phyloP scores from a whole-genome alignment of 2,797 vertebrate species.

The Otus scops region DNA sequence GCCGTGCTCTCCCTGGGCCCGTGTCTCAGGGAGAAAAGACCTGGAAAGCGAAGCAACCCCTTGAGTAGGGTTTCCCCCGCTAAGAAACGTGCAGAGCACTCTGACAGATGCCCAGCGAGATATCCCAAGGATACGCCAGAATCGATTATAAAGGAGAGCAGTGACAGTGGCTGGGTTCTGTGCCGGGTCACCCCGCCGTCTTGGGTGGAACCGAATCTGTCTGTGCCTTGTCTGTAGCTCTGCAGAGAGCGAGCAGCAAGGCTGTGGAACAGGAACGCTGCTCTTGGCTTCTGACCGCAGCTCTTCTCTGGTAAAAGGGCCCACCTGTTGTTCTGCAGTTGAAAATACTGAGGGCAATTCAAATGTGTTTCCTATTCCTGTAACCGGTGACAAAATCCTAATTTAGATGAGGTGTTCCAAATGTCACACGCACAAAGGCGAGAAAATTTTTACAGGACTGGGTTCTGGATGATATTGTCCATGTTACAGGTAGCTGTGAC shows the following conservation, averaged over 20 bases:
- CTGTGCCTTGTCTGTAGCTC: not conserved
- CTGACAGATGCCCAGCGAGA: fast-evolving
- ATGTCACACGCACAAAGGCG: fast-evolving
- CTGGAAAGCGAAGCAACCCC: not conserved
- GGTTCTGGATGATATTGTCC: fast-evolving
- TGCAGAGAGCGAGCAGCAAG: not conserved
- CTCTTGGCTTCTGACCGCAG: not conserved
- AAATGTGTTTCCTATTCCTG: not conserved
- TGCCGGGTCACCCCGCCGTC: not conserved
- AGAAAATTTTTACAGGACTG: fast-evolving
- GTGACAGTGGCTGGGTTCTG: not conserved
- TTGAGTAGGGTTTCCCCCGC: not conserved
- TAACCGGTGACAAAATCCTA: not conserved
- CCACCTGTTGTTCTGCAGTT: not conserved
- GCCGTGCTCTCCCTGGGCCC: not conserved
- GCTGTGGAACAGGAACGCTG: not conserved
- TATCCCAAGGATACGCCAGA: fast-evolving
- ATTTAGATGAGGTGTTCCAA: not conserved
- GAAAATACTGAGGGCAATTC: not conserved
- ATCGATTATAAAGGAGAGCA: fast-evolving
- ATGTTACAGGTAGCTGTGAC: fast-evolving
- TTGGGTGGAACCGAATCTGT: not conserved
- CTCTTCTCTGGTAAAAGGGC: fast-evolving
- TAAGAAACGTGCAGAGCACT: not conserved
- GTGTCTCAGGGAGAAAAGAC: not conserved